These are phyloP conservation scores for Pelvicachromis taeniatus DNA, from an alignment of 2,113 vertebrate species.

Conservation along the genomic window DNA sequence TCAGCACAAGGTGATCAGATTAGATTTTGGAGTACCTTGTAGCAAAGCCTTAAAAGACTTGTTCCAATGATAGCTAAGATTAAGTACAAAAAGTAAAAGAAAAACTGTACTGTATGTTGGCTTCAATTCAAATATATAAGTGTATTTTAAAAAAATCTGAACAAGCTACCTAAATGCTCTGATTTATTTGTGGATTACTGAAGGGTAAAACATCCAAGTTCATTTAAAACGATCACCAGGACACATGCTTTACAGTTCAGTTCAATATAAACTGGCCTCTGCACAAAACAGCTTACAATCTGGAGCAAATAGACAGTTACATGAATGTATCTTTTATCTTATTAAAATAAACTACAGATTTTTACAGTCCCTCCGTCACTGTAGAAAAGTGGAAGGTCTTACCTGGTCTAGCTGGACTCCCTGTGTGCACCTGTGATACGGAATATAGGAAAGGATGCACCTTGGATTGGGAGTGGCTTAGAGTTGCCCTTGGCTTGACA, in stretches of 20 bases:
- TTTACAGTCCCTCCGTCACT: background rate
- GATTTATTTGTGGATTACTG: no score
- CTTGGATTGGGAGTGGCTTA: background rate
- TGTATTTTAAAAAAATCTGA: background rate
- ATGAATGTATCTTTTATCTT: background rate
- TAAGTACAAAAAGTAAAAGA: rapidly evolving
- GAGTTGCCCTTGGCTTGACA: background rate
- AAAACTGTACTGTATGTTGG: background rate
- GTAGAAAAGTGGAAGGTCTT: background rate
- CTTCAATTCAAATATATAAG: background rate
- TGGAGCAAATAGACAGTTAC: background rate
- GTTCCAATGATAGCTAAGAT: background rate
- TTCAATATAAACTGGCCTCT: background rate
- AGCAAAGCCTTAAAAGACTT: background rate
- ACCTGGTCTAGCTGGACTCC: background rate
- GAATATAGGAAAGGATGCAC: background rate
- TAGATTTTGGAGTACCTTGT: background rate
- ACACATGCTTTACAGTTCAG: background rate
- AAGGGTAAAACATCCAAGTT: background rate
- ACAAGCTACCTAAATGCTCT: no score
- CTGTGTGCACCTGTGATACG: background rate
- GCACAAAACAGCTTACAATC: background rate
- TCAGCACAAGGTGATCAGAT: background rate
- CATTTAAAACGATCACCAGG: background rate
- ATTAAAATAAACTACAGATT: rapidly evolving